phyloP scores from a whole-genome alignment of 2,888 invertebrate species.

The Caenorhabditis plicata region DNA sequence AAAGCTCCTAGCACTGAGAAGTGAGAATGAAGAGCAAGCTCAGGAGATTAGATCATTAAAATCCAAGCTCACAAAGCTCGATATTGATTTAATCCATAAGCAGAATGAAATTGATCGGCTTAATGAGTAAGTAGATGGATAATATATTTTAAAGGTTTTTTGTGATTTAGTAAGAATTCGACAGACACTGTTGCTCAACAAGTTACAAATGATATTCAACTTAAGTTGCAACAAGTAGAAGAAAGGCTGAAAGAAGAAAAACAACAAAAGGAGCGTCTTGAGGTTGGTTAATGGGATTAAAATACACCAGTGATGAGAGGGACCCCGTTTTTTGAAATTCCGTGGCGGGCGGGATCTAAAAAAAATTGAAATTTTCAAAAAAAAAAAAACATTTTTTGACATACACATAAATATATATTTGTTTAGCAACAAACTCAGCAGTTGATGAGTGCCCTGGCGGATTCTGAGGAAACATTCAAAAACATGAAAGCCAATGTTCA shows the following conservation, averaged over 20 bases:
- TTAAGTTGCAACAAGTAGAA: conserved; percentile 25
- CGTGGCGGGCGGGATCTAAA: too few relatives aligned
- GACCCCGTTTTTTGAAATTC: too few relatives aligned
- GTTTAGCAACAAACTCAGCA: conserved; percentile 15
- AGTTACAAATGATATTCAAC: too few relatives aligned
- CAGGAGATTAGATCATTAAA: conserved; percentile 7
- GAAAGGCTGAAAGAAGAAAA: conserved; percentile 19
- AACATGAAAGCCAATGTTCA: conserved; percentile 12
- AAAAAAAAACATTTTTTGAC: too few relatives aligned
- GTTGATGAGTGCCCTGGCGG: conserved; percentile 12
- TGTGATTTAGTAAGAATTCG: conserved; percentile 9
- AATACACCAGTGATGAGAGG: too few relatives aligned
- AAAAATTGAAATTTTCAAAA: too few relatives aligned
- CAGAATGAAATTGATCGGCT: conserved; percentile 3
- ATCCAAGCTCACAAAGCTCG: too few relatives aligned
- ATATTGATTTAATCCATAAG: too few relatives aligned
- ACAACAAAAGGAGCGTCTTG: conserved; percentile 13
- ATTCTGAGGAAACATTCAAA: conserved; percentile 17
- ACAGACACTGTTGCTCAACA: conserved; percentile 10
- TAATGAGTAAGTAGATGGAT: conserved; percentile 15
- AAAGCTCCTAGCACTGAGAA: conserved; percentile 2
- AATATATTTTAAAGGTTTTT: neutral
- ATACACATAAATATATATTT: too few relatives aligned
- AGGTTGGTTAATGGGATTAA: too few relatives aligned
- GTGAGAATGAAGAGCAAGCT: conserved; percentile 7